These are phyloP conservation scores for Pseudochirops cupreus DNA, from an alignment of 2,797 vertebrate genomes.

Conservation along the genomic window DNA sequence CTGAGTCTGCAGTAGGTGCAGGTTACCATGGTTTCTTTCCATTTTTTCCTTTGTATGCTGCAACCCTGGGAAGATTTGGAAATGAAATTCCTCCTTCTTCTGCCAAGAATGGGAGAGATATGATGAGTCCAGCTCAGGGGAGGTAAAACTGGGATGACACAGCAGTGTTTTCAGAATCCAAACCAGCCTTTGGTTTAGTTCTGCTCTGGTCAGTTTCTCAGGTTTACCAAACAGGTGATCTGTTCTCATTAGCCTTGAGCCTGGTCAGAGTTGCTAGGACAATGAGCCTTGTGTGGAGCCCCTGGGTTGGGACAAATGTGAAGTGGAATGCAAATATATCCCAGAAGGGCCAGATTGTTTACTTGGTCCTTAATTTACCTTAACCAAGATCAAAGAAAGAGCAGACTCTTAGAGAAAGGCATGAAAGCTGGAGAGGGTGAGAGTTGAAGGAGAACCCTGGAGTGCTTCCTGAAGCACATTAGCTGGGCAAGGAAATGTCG, in stretches of 20 bases:
- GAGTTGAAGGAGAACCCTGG: neutral
- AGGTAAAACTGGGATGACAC: too few relatives aligned
- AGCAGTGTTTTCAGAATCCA: neutral
- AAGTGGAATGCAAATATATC: neutral
- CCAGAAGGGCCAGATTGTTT: neutral
- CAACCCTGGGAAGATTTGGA: neutral
- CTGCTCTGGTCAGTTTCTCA: neutral
- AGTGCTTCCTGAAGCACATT: slow-evolving; percentile 32
- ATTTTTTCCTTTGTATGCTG: neutral
- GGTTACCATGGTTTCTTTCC: neutral
- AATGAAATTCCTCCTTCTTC: neutral
- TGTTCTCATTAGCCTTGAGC: neutral
- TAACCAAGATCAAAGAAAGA: neutral
- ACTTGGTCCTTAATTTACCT: neutral
- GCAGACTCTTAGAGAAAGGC: neutral
- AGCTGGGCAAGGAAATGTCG: neutral
- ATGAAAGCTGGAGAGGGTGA: neutral
- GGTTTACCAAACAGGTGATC: neutral
- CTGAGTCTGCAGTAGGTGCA: fast-evolving
- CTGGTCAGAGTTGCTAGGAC: neutral
- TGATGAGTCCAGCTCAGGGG: neutral
- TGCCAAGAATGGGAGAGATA: fast-evolving
- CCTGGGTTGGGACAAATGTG: neutral
- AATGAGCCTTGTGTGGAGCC: neutral
- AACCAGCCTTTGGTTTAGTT: neutral